Conservation (phyloP, 2,113 vertebrate genomes). For the Tyto alba region DNA sequence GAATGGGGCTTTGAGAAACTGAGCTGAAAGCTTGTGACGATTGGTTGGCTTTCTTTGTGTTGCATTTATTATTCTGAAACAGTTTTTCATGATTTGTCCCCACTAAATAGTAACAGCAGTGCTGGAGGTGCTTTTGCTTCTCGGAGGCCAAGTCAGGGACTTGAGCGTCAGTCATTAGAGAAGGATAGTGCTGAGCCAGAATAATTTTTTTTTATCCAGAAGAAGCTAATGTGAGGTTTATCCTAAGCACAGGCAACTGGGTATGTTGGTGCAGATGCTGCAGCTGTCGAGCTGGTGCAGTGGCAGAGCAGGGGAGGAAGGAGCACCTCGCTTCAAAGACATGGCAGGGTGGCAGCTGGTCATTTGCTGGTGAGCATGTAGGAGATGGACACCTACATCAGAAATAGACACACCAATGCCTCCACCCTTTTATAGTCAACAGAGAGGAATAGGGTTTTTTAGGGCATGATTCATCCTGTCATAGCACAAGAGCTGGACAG, state of each 20-base stretch:
- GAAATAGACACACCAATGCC: fast-evolving
- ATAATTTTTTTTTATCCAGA: not conserved
- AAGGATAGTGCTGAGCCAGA: not conserved
- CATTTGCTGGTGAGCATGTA: fast-evolving
- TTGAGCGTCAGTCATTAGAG: not conserved
- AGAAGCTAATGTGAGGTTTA: not conserved
- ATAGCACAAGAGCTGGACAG: not conserved
- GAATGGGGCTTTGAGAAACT: not conserved
- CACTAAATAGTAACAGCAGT: not conserved
- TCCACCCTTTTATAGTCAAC: not conserved
- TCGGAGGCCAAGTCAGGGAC: not conserved
- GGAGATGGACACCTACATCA: not conserved
- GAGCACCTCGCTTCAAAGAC: fast-evolving
- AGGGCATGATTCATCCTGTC: fast-evolving
- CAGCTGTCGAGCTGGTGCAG: not conserved
- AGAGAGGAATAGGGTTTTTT: not conserved
- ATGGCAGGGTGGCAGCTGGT: fast-evolving
- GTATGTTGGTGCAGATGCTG: not conserved
- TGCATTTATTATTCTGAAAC: not conserved
- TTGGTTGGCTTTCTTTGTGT: not conserved
- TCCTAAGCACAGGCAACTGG: not conserved
- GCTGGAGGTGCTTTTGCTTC: not conserved
- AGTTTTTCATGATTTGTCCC: not conserved
- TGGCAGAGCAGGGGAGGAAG: not conserved
- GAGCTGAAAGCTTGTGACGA: not conserved